Conservation (phyloP, 2,797 vertebrate genomes). For the Parotocinclus haroldoi region DNA sequence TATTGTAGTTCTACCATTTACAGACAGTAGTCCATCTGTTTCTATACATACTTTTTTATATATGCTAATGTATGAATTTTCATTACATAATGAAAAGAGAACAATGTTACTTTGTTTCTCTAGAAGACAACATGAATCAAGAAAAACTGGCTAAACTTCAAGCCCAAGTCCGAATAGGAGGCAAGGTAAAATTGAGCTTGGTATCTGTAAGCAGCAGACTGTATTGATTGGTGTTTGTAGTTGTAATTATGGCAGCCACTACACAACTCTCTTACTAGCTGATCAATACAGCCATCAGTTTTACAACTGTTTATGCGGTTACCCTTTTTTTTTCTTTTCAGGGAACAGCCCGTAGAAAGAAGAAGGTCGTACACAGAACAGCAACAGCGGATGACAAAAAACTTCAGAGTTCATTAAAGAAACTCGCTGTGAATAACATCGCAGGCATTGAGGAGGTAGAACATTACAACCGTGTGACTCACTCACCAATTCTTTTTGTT, state of each 20-base stretch:
- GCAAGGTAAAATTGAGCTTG: conserved; percentile 78
- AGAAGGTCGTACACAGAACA: conserved; percentile 98
- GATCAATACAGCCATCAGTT: too few relatives aligned
- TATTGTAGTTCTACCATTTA: too few relatives aligned
- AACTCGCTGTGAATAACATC: conserved; percentile 96
- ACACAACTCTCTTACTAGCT: not conserved
- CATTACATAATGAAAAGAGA: not conserved
- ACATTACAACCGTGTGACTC: not conserved
- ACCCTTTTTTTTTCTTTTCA: conserved; percentile 45
- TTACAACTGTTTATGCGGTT: not conserved
- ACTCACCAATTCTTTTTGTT: too few relatives aligned
- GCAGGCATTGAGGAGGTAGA: conserved; percentile 96
- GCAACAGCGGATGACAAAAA: conserved; percentile 98
- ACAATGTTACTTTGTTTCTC: conserved; percentile 3
- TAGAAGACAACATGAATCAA: conserved; percentile 89
- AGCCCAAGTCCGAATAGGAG: conserved; percentile 98
- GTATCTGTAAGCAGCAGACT: not conserved
- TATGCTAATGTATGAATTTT: not conserved
- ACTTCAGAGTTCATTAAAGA: conserved; percentile 96
- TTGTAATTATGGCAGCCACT: not conserved
- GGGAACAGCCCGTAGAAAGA: conserved; percentile 98
- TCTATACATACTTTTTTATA: too few relatives aligned
- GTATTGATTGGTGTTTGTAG: not conserved
- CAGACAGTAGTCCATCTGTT: too few relatives aligned
- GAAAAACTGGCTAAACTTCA: conserved; percentile 98